Percentiles rank a stretch among this genome's conserved stretches.
Conservation (phyloP, 2,797 vertebrate species). For the Microctenopoma stevenorrisi region DNA sequence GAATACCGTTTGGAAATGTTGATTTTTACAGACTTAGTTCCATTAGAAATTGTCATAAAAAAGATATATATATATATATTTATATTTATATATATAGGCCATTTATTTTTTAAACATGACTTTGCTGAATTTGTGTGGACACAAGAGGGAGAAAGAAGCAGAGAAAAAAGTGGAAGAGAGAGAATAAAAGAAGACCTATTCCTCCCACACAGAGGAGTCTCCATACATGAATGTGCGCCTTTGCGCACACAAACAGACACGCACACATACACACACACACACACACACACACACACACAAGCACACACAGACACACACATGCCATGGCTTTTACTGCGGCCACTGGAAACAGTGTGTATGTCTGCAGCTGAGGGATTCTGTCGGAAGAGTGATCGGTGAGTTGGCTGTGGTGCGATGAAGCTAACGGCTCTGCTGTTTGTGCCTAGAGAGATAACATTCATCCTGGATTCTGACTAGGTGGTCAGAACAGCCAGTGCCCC, state of each 20-base stretch:
- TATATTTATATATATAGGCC: slow-evolving; percentile 77
- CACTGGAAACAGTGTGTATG: slow-evolving; percentile 70
- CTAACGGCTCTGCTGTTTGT: slow-evolving; percentile 74
- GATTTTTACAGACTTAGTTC: slow-evolving; percentile 79
- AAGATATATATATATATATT: slow-evolving; percentile 80
- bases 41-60: slow-evolving; percentile 83
- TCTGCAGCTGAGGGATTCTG: slow-evolving; percentile 64
- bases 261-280: slow-evolving; percentile 21
- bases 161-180: slow-evolving; percentile 74
- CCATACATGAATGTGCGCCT: slow-evolving; percentile 51
- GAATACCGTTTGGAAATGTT: slow-evolving; percentile 75
- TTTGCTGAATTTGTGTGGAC: slow-evolving; percentile 74
- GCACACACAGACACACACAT: slow-evolving; percentile 36
- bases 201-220: slow-evolving; percentile 64
- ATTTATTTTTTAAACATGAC: slow-evolving; percentile 78
- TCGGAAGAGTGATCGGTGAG: slow-evolving; percentile 69
- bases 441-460: slow-evolving; percentile 79
- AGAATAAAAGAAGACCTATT: slow-evolving; percentile 75
- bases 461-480: slow-evolving; percentile 69
- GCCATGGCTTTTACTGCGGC: slow-evolving; percentile 70
- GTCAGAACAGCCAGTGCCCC: slow-evolving; percentile 65
- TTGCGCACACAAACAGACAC: slow-evolving; percentile 21
- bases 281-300: slow-evolving; percentile 20
- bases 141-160: slow-evolving; percentile 71
- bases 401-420: slow-evolving; percentile 61